phyloP scores from a whole-genome alignment of 1,140 invertebrate species.

The Drosophila micromelanica region DNA sequence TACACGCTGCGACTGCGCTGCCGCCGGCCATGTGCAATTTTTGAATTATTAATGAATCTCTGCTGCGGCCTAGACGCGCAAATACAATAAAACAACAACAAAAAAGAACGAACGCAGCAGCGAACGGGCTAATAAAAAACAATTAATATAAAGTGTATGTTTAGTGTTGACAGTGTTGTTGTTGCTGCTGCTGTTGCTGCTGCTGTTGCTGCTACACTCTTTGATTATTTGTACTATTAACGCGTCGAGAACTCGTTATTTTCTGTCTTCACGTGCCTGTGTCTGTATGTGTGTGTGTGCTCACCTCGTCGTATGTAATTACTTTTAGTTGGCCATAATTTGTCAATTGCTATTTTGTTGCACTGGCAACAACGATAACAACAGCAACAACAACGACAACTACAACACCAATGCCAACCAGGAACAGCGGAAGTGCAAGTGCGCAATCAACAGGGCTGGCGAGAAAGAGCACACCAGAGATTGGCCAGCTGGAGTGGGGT shows the following conservation, averaged over 20 bases:
- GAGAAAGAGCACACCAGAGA: slow-evolving; percentile 3
- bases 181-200: slow-evolving; percentile 39
- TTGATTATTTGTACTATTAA: slow-evolving; percentile 80
- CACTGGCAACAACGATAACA: slow-evolving; percentile 51
- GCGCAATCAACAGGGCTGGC: slow-evolving; percentile 49
- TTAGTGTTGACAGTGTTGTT: slow-evolving; percentile 75
- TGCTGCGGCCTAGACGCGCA: slow-evolving; percentile 42
- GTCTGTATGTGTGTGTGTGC: slow-evolving; percentile 26
- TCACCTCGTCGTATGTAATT: slow-evolving; percentile 69
- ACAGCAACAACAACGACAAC: slow-evolving; percentile 26
- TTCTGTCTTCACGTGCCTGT: slow-evolving; percentile 27
- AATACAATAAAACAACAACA: slow-evolving; percentile 10
- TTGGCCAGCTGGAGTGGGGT: slow-evolving; percentile 19
- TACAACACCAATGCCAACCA: slow-evolving; percentile 17
- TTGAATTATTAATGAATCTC: slow-evolving; percentile 81
- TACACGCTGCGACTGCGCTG: slow-evolving; percentile 69
- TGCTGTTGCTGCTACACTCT: slow-evolving; percentile 52
- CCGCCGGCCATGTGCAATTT: slow-evolving; percentile 81
- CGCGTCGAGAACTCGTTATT: slow-evolving; percentile 78
- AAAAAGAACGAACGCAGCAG: slow-evolving; percentile 22
- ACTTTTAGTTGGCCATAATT: slow-evolving; percentile 82
- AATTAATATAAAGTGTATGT: slow-evolving; percentile 83
- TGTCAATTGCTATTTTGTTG: slow-evolving; percentile 83
- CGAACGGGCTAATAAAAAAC: slow-evolving; percentile 80
- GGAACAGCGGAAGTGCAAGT: slow-evolving; percentile 69